Conservation (phyloP, 2,888 invertebrate species). For the Heliconius ethilla region DNA sequence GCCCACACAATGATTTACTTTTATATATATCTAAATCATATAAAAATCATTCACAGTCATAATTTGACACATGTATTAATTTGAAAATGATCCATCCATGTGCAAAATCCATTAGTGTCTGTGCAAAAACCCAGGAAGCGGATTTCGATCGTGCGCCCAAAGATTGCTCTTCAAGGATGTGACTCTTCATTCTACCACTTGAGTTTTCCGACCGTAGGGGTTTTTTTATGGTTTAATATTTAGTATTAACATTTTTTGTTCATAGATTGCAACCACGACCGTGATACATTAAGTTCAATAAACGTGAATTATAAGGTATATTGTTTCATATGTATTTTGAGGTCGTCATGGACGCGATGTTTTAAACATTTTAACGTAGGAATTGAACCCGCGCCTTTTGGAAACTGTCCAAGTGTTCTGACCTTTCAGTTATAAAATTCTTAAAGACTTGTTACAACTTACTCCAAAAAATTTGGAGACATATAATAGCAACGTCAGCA, state of each 20-base stretch:
- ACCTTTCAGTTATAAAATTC: too few species aligned
- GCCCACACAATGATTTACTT: not conserved
- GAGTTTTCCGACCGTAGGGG: constrained; percentile 26
- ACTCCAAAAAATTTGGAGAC: too few species aligned
- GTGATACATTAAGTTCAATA: constrained; percentile 14
- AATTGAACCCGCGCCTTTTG: too few species aligned
- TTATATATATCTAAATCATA: not conserved
- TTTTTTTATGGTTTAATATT: constrained; percentile 10
- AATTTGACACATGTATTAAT: constrained; percentile 13
- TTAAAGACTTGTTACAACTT: too few species aligned
- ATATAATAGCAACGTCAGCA: too few species aligned
- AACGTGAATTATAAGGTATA: not conserved
- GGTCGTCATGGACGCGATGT: too few species aligned
- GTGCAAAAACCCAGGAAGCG: constrained; percentile 39
- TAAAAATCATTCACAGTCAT: not conserved
- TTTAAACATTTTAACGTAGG: too few species aligned
- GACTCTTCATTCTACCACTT: constrained; percentile 34
- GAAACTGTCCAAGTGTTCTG: too few species aligned
- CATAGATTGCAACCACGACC: not conserved
- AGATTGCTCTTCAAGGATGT: constrained; percentile 56
- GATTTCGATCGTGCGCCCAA: constrained; percentile 30
- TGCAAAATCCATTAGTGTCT: constrained; percentile 20
- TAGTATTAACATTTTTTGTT: constrained; percentile 5
- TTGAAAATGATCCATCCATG: constrained; percentile 14
- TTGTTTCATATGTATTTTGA: not conserved